Evolutionary conservation across 2,113 vertebrate species (phyloP).

Genomic region (Smithornis capensis): DNA sequence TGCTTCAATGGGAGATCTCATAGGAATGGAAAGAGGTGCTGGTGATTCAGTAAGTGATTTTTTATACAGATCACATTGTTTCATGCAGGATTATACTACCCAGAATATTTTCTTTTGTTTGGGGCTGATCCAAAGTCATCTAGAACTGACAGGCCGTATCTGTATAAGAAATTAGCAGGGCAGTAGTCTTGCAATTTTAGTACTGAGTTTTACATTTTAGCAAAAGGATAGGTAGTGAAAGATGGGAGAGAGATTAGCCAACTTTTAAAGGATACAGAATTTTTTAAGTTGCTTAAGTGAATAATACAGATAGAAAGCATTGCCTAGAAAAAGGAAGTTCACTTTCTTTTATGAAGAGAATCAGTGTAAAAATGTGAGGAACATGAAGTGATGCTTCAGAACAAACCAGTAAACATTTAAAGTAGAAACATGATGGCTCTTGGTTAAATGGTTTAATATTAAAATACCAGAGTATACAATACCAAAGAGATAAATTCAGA

Average conservation of each 20-base stretch:
- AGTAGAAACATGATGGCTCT: background rate
- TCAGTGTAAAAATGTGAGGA: background rate
- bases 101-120: conserved; percentile 46
- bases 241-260: conserved; percentile 34
- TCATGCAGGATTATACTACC: conserved; percentile 10
- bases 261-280: conserved; percentile 11
- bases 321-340: background rate
- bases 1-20: conserved; percentile 28
- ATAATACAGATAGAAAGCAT: background rate
- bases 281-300: conserved; percentile 4
- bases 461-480: background rate
- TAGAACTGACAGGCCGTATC: background rate
- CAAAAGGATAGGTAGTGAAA: conserved; percentile 47
- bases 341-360: background rate
- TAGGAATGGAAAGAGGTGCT: conserved; percentile 28
- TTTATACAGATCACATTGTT: conserved; percentile 57
- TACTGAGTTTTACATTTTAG: conserved; percentile 56
- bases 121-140: conserved; percentile 48
- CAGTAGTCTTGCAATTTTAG: conserved; percentile 29
- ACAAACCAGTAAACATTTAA: background rate
- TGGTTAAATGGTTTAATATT: background rate
- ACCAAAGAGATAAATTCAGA: background rate
- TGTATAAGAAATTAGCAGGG: conserved; percentile 60
- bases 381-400: background rate
- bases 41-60: conserved; percentile 54